phyloP scores from a whole-genome alignment of 2,797 vertebrate genomes.

The Simalia tracyae region DNA sequence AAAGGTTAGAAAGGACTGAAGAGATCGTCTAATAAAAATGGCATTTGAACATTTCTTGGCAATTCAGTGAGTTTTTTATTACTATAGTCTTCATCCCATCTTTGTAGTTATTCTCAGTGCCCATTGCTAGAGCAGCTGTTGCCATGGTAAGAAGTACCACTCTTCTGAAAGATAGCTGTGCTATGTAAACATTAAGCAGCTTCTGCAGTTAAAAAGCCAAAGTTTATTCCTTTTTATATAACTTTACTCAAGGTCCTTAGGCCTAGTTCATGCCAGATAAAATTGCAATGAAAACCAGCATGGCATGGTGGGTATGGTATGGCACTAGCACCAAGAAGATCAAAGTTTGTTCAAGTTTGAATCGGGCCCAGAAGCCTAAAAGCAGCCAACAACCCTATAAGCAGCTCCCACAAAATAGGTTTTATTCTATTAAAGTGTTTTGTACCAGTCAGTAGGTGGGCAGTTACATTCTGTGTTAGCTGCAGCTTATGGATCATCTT shows the following conservation, averaged over 20 bases:
- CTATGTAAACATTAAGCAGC: not conserved
- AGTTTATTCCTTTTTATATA: too few relatives aligned
- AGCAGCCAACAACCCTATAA: not conserved
- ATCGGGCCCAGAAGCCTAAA: not conserved
- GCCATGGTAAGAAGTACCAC: not conserved
- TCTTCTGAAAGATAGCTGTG: not conserved
- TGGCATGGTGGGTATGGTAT: not conserved
- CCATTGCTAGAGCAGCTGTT: constrained; percentile 9
- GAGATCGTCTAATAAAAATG: not conserved
- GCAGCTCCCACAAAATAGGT: not conserved
- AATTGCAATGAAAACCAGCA: not conserved
- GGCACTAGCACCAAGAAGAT: not conserved
- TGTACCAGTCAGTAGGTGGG: not conserved
- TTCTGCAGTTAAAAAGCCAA: not conserved
- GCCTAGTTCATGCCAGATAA: not conserved
- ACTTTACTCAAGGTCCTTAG: not conserved
- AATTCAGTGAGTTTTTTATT: not conserved
- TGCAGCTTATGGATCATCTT: not conserved
- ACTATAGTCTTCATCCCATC: not conserved
- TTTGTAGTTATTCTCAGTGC: not conserved
- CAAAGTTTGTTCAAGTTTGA: not conserved
- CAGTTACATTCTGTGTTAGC: not conserved
- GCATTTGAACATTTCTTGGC: not conserved
- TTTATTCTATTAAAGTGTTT: not conserved
- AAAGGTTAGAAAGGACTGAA: not conserved